Evolutionary conservation across 2,113 vertebrate genomes (phyloP).

Genomic region (Sus scrofa): T2T-Sscrofa CM000817.6:164201001-164201500

Average conservation of each 20-base stretch:
- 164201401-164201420: conserved; percentile 42
- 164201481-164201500: neutral
- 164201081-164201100: neutral
- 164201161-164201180: neutral
- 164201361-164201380: conserved; percentile 40
- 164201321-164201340: conserved; percentile 38
- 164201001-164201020: neutral
- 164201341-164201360: conserved; percentile 34
- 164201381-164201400: conserved; percentile 38
- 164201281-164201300: neutral
- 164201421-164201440: neutral
- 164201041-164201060: neutral
- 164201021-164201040: neutral
- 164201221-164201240: neutral
- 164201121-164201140: neutral
- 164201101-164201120: conserved; percentile 51
- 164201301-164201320: conserved; percentile 17
- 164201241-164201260: neutral
- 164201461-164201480: conserved; percentile 36
- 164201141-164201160: neutral
- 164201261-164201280: neutral
- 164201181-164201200: neutral
- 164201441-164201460: conserved; percentile 10
- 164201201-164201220: neutral
- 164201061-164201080: neutral